These are phyloP conservation scores for Drosophila auraria DNA, from an alignment of 1,140 invertebrate genomes.

Conservation along the genomic window DNA sequence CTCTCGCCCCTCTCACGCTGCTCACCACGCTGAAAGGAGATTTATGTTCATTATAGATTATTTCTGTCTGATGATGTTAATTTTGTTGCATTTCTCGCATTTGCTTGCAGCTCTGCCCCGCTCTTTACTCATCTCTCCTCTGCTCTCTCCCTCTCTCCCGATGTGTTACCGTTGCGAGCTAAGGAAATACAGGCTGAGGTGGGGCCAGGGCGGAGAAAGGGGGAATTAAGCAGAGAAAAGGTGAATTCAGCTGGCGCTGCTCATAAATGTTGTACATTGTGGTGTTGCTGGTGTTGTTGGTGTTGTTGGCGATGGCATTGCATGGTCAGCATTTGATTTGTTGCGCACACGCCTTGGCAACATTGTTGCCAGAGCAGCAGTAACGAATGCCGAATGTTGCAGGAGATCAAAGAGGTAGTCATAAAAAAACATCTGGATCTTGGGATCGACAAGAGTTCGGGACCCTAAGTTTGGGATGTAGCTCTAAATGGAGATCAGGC, in stretches of 20 bases:
- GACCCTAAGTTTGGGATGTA: neutral
- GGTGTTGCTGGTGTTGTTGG: conserved; percentile 50
- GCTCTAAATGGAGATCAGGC: neutral
- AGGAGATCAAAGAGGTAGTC: conserved; percentile 14
- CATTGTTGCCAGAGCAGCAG: conserved; percentile 61
- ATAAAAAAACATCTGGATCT: conserved; percentile 22
- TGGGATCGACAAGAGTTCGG: conserved; percentile 1
- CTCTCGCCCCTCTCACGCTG: neutral
- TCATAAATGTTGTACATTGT: conserved; percentile 66
- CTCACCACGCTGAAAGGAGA: conserved; percentile 64
- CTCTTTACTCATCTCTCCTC: conserved; percentile 7
- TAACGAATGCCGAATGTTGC: conserved; percentile 43
- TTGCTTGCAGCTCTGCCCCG: conserved; percentile 58
- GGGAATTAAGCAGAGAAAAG: conserved; percentile 7
- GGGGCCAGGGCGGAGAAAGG: conserved; percentile 33
- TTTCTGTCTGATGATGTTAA: conserved; percentile 84
- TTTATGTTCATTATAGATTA: conserved; percentile 85
- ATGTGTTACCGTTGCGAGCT: conserved; percentile 32
- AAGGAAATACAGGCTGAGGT: conserved; percentile 61
- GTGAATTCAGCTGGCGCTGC: conserved; percentile 47
- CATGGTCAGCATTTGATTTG: conserved; percentile 78
- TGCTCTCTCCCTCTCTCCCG: conserved; percentile 4
- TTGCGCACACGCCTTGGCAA: conserved; percentile 71
- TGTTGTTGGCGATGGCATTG: conserved; percentile 58
- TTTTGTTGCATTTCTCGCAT: conserved; percentile 84